Evolutionary conservation across 2,797 vertebrate genomes (phyloP).

Genomic region (Acrocephalus scirpaceus): DNA sequence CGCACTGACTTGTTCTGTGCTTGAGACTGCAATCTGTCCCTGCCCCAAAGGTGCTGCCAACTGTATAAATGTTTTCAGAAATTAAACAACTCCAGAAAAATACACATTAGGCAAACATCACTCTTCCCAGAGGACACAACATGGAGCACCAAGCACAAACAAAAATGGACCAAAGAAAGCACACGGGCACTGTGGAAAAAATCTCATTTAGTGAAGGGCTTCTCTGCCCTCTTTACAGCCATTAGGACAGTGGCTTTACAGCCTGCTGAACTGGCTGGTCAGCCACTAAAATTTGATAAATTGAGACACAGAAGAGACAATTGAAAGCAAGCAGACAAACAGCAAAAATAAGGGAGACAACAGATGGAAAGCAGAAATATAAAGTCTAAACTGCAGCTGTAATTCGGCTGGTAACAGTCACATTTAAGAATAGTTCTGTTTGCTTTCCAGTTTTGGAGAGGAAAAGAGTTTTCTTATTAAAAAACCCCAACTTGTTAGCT

Average conservation of each 20-base stretch:
- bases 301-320: conserved; percentile 40
- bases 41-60: not conserved
- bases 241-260: not conserved
- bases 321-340: conserved; percentile 41
- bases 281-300: conserved; percentile 40
- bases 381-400: conserved; percentile 25
- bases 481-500: not conserved
- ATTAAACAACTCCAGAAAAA: conserved; percentile 46
- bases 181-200: not conserved
- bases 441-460: not conserved
- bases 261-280: not conserved
- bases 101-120: conserved; percentile 22
- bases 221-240: not conserved
- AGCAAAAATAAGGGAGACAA: conserved; percentile 42
- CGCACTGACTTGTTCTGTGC: not conserved
- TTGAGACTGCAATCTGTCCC: not conserved
- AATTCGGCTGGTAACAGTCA: conserved; percentile 4
- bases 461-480: not conserved
- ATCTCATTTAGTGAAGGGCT: not conserved
- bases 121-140: conserved; percentile 27
- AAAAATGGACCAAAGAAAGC: not conserved
- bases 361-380: conserved; percentile 48
- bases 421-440: not conserved
- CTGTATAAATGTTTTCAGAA: conserved; percentile 13
- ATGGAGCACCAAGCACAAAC: not conserved